These are phyloP conservation scores for Hedychridium roseum DNA, from an alignment of 2,888 invertebrate genomes.

Conservation along the genomic window DNA sequence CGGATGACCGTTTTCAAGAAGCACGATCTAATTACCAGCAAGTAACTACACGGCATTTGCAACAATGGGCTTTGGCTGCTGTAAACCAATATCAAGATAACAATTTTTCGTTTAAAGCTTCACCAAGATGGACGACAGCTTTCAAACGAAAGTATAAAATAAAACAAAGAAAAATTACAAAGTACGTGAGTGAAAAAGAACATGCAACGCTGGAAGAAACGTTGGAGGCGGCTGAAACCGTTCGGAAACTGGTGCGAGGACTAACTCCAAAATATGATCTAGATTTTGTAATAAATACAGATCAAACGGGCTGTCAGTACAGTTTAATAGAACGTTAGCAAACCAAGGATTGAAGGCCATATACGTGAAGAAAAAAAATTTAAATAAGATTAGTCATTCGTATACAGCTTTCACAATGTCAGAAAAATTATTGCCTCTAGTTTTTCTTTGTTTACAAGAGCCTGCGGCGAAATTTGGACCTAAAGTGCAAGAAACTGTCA, in stretches of 20 bases:
- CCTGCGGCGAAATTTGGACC: conserved; percentile 13
- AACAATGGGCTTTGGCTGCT: background rate
- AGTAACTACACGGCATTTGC: background rate
- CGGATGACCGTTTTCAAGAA: conserved; percentile 10
- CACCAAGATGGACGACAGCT: background rate
- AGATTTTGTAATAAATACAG: conserved; percentile 5
- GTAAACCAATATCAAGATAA: background rate
- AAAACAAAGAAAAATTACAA: conserved; percentile 1
- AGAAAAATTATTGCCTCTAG: conserved; percentile 11
- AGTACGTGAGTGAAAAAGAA: background rate
- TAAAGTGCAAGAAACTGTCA: conserved; percentile 6
- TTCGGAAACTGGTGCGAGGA: background rate
- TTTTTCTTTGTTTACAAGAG: conserved; percentile 18
- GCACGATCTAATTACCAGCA: conserved; percentile 8
- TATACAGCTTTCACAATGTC: conserved; percentile 14
- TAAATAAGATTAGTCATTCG: conserved; percentile 11
- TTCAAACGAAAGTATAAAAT: background rate
- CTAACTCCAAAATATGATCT: conserved; percentile 8
- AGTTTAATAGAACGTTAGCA: conserved; percentile 8
- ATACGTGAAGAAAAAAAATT: conserved; percentile 1
- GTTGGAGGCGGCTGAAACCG: background rate
- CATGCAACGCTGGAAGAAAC: background rate
- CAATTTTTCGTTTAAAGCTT: background rate
- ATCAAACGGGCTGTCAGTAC: conserved; percentile 16
- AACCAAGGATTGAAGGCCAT: conserved; percentile 4